Percentiles rank a stretch among this genome's conserved stretches.
Evolutionary conservation across 2,888 invertebrate species (phyloP).

Genomic region (Listrodromus nycthemerus): DNA sequence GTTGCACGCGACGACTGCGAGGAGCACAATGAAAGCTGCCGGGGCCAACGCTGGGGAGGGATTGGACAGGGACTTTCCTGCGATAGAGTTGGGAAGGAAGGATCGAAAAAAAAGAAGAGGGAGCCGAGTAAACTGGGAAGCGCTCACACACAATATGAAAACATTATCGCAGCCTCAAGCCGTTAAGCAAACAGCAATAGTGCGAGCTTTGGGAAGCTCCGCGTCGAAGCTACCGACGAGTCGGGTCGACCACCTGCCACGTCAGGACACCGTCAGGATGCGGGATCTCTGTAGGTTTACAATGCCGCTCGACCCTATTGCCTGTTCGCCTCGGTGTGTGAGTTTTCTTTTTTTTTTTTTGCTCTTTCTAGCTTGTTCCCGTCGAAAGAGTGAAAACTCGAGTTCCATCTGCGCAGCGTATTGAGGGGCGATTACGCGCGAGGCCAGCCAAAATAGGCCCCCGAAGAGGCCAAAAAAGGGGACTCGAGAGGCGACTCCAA

Average conservation of each 20-base stretch:
- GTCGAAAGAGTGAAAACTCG: conserved; percentile 27
- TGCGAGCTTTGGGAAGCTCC: conserved; percentile 81
- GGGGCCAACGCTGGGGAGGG: conserved; percentile 2
- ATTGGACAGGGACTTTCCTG: conserved; percentile 47
- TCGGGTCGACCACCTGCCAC: conserved; percentile 75
- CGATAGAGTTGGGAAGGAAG: conserved; percentile 54
- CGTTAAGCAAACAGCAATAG: conserved; percentile 83
- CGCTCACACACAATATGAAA: conserved; percentile 81
- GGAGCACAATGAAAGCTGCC: conserved; percentile 10
- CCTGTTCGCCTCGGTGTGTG: conserved; percentile 43
- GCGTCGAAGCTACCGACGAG: conserved; percentile 64
- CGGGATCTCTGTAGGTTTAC: conserved; percentile 66
- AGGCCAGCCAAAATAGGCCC: conserved; percentile 51
- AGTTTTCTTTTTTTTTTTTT: conserved; percentile 17
- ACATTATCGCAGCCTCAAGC: conserved; percentile 82
- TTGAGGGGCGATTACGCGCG: conserved; percentile 56
- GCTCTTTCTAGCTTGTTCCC: conserved; percentile 17
- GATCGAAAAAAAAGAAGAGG: conserved; percentile 45
- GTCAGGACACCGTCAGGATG: conserved; percentile 81
- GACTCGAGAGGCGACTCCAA: conserved; percentile 57
- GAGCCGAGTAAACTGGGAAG: conserved; percentile 33
- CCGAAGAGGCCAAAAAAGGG: conserved; percentile 58
- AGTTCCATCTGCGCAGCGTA: conserved; percentile 28
- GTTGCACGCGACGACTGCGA: conserved; percentile 50
- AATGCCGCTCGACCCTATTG: conserved; percentile 44